Base-by-base conservation (phyloP, 35 echinoderm and acorn worm genomes). In the Ptychodera flava region DNA sequence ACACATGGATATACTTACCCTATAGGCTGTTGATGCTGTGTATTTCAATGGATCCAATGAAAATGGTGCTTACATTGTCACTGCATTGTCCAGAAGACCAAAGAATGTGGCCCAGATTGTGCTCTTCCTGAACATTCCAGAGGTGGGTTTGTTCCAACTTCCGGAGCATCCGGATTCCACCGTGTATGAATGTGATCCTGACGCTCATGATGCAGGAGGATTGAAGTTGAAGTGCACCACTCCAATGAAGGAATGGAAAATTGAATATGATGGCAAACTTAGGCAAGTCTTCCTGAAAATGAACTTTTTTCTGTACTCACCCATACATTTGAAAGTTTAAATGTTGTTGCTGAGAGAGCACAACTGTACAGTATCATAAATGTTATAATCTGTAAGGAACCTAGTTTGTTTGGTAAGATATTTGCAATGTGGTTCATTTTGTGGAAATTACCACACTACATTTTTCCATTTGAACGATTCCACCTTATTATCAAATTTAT, bases 1-100 rank as follows among this genome's bases (percentile, higher is more conserved):
- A n/a, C n/a, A n/a, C n/a, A n/a, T n/a, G n/a, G n/a, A n/a, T n/a
- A n/a, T n/a, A n/a, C n/a, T n/a, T n/a, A n/a, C n/a, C n/a, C n/a
- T n/a, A n/a, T n/a, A 87, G 86, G 86, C 86, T 80, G 86, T 87
- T n/a, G 86, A 87, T 37, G 86, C 86, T 6, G 86, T 87, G 0
- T 87, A 87, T 34, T 87, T 87, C 78, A 87, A 87, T 34, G 86
- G 86, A 27, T 87, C 86, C 30, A 87, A 87, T 35, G 79, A 87
- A 87, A 77, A 87, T 87, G 86, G 86, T 37, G 33, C 79, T 1
- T 87, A 87, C 78, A 34, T 87, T 28, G 86, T 87, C 76, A 80
- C 86, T 0, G 86, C 86, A 34, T 79, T 87, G 14, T 76, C 86
- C 1, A n/a, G 86, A 0, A 76, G 86, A 16, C 86, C 78, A 78